Conservation (phyloP, 2,888 invertebrate genomes). For the Zygothrica quintamaculata region DNA sequence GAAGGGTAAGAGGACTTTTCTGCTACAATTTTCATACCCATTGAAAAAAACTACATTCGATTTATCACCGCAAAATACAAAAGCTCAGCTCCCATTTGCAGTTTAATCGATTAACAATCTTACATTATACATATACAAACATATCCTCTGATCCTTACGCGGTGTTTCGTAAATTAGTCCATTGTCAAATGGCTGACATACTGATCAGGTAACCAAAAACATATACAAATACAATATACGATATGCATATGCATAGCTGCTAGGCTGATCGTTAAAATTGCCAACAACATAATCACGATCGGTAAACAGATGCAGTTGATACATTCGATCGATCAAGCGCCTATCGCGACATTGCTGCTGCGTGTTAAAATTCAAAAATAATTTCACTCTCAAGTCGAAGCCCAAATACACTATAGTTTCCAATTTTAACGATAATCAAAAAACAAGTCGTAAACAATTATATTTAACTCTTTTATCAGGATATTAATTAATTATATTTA, state of each 20-base stretch:
- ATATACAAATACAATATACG: constrained; percentile 15
- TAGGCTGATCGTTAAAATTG: constrained; percentile 67
- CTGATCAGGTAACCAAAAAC: too few relatives aligned
- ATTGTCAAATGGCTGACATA: constrained; percentile 64
- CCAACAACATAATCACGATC: constrained; percentile 75
- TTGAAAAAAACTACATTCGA: constrained; percentile 58
- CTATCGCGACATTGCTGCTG: constrained; percentile 56
- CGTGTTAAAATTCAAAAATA: constrained; percentile 55
- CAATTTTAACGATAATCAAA: too few relatives aligned
- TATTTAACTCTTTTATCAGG: too few relatives aligned
- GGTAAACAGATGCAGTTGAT: constrained; percentile 10
- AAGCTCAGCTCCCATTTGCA: constrained; percentile 36
- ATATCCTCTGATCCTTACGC: constrained; percentile 27
- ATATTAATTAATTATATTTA: too few relatives aligned
- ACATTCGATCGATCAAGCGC: constrained; percentile 44
- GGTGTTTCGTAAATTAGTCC: constrained; percentile 81
- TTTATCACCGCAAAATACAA: constrained; percentile 73
- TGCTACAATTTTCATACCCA: constrained; percentile 57
- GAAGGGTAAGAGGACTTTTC: too few relatives aligned
- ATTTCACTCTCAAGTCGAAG: constrained; percentile 17
- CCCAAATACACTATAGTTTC: constrained; percentile 38
- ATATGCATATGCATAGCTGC: constrained; percentile 48
- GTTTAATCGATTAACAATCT: constrained; percentile 80
- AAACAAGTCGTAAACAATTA: too few relatives aligned
- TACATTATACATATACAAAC: constrained; percentile 8